Percentiles rank a stretch among this genome's conserved stretches.
Conservation (phyloP, 2,888 invertebrate genomes). For the Rhagophthalmus giganteus region DNA sequence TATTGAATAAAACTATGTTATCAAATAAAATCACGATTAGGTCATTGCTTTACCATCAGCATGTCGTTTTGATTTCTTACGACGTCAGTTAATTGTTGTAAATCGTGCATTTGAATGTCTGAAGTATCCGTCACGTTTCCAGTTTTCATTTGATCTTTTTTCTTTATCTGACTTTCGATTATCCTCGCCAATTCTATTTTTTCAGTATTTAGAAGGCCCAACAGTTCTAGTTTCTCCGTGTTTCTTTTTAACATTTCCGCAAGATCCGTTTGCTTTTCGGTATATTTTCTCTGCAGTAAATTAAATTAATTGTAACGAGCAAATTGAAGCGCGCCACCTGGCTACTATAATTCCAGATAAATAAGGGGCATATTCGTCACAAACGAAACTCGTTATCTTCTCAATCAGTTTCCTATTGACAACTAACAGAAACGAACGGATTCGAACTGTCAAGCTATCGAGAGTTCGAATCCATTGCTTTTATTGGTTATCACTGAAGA, state of each 20-base stretch:
- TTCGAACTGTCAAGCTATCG: no score
- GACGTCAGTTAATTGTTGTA: slow-evolving; percentile 17
- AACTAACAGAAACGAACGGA: no score
- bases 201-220: slow-evolving; percentile 61
- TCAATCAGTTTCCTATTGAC: no score
- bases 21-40: slow-evolving; percentile 7
- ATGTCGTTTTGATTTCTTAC: neutral
- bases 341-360: no score
- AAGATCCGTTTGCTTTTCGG: slow-evolving; percentile 51
- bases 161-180: slow-evolving; percentile 50
- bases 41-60: no score
- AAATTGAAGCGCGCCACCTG: no score
- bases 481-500: no score
- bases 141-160: slow-evolving; percentile 37
- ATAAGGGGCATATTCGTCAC: no score
- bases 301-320: slow-evolving; percentile 2
- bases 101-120: slow-evolving; percentile 48
- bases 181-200: slow-evolving; percentile 56
- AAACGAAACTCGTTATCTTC: no score
- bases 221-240: slow-evolving; percentile 60
- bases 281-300: slow-evolving; percentile 48
- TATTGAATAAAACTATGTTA: slow-evolving; percentile 3
- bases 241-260: slow-evolving; percentile 58
- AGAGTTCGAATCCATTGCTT: no score
- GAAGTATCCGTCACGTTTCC: slow-evolving; percentile 49